phyloP scores from a whole-genome alignment of 2,113 vertebrate genomes.

The Orycteropus afer region DNA sequence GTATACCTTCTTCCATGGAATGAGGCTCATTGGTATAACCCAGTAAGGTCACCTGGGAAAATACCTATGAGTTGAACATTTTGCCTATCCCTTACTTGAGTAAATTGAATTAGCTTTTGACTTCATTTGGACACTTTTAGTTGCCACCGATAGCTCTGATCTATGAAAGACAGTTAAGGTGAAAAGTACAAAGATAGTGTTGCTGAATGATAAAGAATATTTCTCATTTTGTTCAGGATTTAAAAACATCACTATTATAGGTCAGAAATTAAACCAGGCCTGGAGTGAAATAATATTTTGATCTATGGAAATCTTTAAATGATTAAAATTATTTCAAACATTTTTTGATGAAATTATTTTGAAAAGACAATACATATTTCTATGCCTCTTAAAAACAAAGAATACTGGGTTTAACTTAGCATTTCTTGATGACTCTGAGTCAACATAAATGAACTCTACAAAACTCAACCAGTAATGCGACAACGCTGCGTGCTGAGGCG shows the following conservation, averaged over 20 bases:
- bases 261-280: neutral
- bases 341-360: neutral
- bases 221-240: neutral
- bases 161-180: neutral
- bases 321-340: conserved; percentile 16
- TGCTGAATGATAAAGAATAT: neutral
- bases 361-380: neutral
- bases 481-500: neutral
- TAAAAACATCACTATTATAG: neutral
- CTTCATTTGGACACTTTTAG: neutral
- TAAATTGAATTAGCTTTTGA: neutral
- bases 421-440: neutral
- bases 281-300: neutral
- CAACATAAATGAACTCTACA: neutral
- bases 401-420: neutral
- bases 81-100: neutral
- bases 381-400: neutral
- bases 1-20: neutral
- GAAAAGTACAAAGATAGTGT: neutral
- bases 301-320: neutral
- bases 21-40: neutral
- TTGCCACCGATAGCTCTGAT: neutral
- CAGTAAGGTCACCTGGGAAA: neutral
- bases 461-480: neutral
- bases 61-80: neutral